phyloP scores from a whole-genome alignment of 2,113 vertebrate genomes.

The Asarcornis scutulata region DNA sequence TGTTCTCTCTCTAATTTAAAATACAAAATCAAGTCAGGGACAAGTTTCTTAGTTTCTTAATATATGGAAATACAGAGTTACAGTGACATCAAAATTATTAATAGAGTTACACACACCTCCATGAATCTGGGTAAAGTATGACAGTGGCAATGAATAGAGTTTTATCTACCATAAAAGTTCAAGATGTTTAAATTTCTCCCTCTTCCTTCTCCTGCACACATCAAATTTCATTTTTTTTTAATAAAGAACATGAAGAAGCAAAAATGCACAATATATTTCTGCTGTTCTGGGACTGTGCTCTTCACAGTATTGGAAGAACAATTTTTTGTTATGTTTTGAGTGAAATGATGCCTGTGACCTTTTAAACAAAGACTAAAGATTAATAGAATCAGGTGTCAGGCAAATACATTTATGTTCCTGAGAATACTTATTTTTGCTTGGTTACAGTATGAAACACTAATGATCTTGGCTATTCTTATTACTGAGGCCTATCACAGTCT shows the following conservation, averaged over 20 bases:
- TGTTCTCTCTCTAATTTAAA: not conserved
- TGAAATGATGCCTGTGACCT: not conserved
- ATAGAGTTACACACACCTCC: not conserved
- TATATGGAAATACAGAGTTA: not conserved
- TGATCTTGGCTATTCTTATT: not conserved
- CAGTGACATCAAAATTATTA: conserved; percentile 32
- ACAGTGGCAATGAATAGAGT: conserved; percentile 14
- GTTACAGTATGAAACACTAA: not conserved
- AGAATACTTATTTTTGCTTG: not conserved
- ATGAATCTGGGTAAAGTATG: not conserved
- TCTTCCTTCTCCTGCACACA: not conserved
- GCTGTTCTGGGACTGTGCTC: not conserved
- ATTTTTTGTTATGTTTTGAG: not conserved
- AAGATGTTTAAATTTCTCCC: conserved; percentile 11
- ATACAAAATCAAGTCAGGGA: not conserved
- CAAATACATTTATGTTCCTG: not conserved
- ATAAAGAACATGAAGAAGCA: not conserved
- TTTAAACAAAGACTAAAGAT: not conserved
- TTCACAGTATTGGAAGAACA: not conserved
- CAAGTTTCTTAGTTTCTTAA: not conserved
- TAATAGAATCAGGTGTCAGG: not conserved
- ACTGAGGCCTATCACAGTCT: not conserved
- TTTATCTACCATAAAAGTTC: conserved; percentile 40
- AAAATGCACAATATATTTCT: not conserved
- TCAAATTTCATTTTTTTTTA: not conserved